Evolutionary conservation across 2,888 invertebrate genomes (phyloP).

Genomic region (Embidobia sp.): DNA sequence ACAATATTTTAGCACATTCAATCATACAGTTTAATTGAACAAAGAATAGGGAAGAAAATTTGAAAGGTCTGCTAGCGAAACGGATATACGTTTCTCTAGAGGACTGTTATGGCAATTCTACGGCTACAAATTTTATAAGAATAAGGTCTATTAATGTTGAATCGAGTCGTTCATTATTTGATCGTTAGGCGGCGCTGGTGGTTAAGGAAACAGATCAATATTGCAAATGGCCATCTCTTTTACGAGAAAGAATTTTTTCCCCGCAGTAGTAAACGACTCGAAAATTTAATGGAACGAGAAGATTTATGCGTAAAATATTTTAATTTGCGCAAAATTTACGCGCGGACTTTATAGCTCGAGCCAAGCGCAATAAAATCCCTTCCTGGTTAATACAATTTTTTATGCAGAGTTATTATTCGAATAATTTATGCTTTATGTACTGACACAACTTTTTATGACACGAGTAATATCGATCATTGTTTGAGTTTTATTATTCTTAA

Average conservation of each 20-base stretch:
- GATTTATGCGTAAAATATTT: conserved; percentile 24
- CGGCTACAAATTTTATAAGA: conserved; percentile 11
- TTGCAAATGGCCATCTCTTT: conserved; percentile 20
- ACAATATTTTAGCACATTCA: no score
- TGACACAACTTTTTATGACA: no score
- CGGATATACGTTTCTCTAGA: background rate
- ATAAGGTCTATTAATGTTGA: conserved; percentile 23
- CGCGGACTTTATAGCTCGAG: background rate
- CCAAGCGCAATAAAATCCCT: conserved; percentile 2
- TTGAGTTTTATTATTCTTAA: no score
- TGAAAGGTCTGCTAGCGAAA: no score
- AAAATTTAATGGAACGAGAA: conserved; percentile 4
- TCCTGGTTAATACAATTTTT: background rate
- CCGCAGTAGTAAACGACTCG: background rate
- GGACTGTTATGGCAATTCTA: conserved; percentile 3
- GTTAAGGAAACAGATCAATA: conserved; percentile 31
- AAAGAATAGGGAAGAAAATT: no score
- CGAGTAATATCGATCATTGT: no score
- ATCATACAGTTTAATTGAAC: no score
- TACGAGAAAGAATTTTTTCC: conserved; percentile 9
- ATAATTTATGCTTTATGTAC: no score
- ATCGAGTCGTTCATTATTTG: conserved; percentile 28
- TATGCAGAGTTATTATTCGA: no score
- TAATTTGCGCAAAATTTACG: background rate
- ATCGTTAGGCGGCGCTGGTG: conserved; percentile 27